A percentile compares a stretch with the other conserved stretches of the same genome.
Conservation (phyloP, 2,113 vertebrate species). For the Tachysurus vachellii region DNA sequence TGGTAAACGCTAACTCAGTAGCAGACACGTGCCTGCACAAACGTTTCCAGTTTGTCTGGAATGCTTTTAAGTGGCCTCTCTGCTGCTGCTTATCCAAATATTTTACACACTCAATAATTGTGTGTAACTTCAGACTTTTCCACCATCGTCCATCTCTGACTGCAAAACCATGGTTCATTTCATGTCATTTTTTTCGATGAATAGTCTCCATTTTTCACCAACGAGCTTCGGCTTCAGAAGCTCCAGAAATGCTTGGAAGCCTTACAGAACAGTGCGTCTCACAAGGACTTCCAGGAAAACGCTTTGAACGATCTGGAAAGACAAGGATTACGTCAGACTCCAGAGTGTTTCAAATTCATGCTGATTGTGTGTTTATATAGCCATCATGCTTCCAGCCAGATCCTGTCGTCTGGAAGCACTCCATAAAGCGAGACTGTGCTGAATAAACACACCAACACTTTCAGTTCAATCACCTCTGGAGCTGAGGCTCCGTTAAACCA, state of each 20-base stretch:
- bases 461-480: neutral
- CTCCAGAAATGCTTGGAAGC: neutral
- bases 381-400: neutral
- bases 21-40: slow-evolving; percentile 2
- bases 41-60: neutral
- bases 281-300: neutral
- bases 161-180: neutral
- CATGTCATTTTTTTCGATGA: slow-evolving; percentile 11
- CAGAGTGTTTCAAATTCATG: neutral
- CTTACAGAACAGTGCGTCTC: neutral
- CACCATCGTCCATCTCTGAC: neutral
- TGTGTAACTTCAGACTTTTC: slow-evolving; percentile 2
- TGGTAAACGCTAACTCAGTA: slow-evolving; percentile 2
- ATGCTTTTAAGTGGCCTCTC: neutral
- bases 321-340: slow-evolving; percentile 13
- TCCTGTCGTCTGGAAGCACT: slow-evolving; percentile 32
- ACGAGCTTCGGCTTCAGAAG: neutral
- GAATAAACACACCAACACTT: slow-evolving; percentile 26
- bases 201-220: slow-evolving; percentile 16
- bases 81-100: slow-evolving; percentile 5
- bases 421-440: neutral
- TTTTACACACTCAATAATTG: slow-evolving; percentile 17
- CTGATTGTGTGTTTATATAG: slow-evolving; percentile 28
- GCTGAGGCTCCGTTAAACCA: neutral
- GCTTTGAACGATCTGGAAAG: neutral